A percentile compares a stretch with the other conserved stretches of the same genome.
phyloP scores from a whole-genome alignment of 2,888 invertebrate species.

The Alloscopus bannaensis region DNA sequence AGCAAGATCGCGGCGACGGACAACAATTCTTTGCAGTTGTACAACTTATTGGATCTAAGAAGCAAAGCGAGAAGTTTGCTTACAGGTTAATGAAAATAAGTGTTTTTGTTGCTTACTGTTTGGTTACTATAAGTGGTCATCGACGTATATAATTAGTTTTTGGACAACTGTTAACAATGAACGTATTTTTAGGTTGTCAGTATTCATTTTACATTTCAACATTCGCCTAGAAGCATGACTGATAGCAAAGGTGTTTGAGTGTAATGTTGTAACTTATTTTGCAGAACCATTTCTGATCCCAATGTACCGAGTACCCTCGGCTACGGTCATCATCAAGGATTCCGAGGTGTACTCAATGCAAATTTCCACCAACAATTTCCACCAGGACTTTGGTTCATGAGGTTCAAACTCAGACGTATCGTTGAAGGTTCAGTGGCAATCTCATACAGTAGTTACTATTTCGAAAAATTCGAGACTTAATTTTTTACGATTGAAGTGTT shows the following conservation, averaged over 20 bases:
- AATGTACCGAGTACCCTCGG: slow-evolving; percentile 40
- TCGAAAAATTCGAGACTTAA: not conserved
- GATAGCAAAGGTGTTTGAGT: not conserved
- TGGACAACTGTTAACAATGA: no score
- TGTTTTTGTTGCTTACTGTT: no score
- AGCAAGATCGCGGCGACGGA: slow-evolving; percentile 97
- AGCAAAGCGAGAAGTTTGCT: slow-evolving; percentile 99
- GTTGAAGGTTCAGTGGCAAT: slow-evolving; percentile 45
- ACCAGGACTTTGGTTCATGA: slow-evolving; percentile 47
- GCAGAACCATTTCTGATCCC: slow-evolving; percentile 56
- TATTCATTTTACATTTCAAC: not conserved
- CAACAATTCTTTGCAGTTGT: slow-evolving; percentile 99
- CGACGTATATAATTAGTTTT: no score
- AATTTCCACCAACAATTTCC: not conserved
- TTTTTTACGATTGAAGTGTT: slow-evolving; percentile 3
- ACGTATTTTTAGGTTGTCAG: no score
- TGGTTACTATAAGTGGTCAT: no score
- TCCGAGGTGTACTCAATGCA: slow-evolving; percentile 35
- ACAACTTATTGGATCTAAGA: slow-evolving; percentile 97
- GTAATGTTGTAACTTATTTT: slow-evolving; percentile 4
- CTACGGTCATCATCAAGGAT: slow-evolving; percentile 16
- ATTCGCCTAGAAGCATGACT: slow-evolving; percentile 74
- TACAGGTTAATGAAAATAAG: no score
- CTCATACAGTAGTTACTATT: slow-evolving; percentile 31
- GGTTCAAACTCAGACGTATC: slow-evolving; percentile 28